Conservation (phyloP, 92 coral and sea anemone species). For the Scolanthus callimorphus region DNA sequence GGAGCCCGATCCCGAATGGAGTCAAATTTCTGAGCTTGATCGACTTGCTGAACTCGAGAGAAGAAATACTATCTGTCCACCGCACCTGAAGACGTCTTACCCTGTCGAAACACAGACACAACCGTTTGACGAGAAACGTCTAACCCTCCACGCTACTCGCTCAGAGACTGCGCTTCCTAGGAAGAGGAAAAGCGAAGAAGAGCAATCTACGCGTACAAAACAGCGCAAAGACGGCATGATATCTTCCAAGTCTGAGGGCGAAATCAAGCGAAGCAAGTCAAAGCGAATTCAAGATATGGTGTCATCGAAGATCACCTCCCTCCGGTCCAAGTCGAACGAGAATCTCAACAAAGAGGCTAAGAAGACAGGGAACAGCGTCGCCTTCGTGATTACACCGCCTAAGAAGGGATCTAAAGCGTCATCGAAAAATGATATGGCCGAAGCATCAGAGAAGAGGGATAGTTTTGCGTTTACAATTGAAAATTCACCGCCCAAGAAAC, state of each 20-base stretch:
- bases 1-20: conserved; percentile 71
- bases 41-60: conserved; percentile 85
- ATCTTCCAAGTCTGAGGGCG: conserved; percentile 65
- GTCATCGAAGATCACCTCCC: conserved; percentile 53
- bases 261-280: conserved; percentile 59
- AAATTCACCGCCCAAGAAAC: conserved; percentile 65
- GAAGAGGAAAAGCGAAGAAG: conserved; percentile 59
- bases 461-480: conserved; percentile 80
- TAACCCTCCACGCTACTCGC: conserved; percentile 27
- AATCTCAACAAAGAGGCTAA: conserved; percentile 19
- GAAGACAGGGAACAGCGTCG: conserved; percentile 27
- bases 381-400: conserved; percentile 23
- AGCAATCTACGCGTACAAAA: neutral
- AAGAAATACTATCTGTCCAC: conserved; percentile 81
- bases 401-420: conserved; percentile 4
- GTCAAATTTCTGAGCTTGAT: conserved; percentile 76
- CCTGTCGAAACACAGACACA: conserved; percentile 90
- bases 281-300: conserved; percentile 43
- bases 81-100: conserved; percentile 95
- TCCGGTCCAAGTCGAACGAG: conserved; percentile 78
- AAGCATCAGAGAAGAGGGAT: conserved; percentile 38
- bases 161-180: conserved; percentile 46
- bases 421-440: neutral
- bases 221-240: conserved; percentile 21
- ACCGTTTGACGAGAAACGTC: conserved; percentile 61